Evolutionary conservation across 2,888 invertebrate genomes (phyloP).

Genomic region (Argyra leucocephala): DNA sequence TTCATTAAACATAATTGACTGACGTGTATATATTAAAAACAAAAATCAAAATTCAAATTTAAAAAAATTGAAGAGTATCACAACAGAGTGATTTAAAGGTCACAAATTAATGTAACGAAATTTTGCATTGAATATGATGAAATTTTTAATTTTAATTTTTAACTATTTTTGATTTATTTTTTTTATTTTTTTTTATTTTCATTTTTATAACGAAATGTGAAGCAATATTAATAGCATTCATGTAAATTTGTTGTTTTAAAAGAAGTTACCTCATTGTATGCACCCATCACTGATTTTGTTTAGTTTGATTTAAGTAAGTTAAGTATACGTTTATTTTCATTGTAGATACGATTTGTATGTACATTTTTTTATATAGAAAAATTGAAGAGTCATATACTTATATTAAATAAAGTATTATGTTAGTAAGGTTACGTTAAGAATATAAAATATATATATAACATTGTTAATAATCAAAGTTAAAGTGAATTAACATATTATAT

Average conservation of each 20-base stretch:
- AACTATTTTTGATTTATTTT: neutral
- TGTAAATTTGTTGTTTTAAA: neutral
- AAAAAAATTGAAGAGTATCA: neutral
- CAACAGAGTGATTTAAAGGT: neutral
- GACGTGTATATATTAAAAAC: neutral
- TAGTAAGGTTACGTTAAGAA: neutral
- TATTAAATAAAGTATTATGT: neutral
- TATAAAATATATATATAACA: neutral
- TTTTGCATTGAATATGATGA: constrained; percentile 2
- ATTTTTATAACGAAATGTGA: too few relatives aligned
- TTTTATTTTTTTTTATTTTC: too few relatives aligned
- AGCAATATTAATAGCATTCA: neutral
- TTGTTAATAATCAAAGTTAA: too few relatives aligned
- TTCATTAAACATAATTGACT: neutral
- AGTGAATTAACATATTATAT: too few relatives aligned
- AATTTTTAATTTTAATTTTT: neutral
- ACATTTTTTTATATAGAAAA: too few relatives aligned
- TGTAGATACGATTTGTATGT: too few relatives aligned
- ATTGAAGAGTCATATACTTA: too few relatives aligned
- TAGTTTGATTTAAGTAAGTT: too few relatives aligned
- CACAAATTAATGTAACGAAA: constrained; percentile 2
- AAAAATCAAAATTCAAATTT: too few relatives aligned
- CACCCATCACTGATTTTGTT: neutral
- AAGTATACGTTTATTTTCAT: too few relatives aligned
- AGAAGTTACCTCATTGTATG: neutral